Conservation (phyloP, 2,113 vertebrate genomes). For the Cyphomyrus plagiostoma region DNA sequence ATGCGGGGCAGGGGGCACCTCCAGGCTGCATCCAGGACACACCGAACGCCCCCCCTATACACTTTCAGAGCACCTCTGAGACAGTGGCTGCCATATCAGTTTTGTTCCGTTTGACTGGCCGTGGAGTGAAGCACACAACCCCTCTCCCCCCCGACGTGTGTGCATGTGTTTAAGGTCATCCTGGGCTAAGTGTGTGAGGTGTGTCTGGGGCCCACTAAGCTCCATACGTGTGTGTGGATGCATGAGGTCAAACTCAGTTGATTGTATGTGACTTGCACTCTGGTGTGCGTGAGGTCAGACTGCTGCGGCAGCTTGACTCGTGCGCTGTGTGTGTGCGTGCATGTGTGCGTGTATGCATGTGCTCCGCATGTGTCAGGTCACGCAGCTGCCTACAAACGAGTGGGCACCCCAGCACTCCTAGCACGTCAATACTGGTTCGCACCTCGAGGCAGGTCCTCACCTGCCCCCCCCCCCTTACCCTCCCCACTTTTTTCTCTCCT, state of each 20-base stretch:
- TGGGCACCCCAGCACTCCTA: neutral
- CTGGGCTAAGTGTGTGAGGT: neutral
- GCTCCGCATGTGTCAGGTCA: neutral
- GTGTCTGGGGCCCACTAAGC: neutral
- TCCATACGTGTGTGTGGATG: slow-evolving; percentile 14
- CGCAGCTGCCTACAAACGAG: neutral
- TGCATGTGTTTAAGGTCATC: neutral
- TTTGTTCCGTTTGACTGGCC: neutral
- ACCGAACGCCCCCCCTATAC: neutral
- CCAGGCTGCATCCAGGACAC: neutral
- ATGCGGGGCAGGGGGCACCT: neutral
- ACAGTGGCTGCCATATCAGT: neutral
- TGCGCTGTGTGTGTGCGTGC: too few species aligned
- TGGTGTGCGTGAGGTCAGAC: neutral
- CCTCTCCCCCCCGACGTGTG: neutral
- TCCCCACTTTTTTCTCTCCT: neutral
- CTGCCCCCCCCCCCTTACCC: neutral
- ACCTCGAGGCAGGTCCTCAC: slow-evolving; percentile 27
- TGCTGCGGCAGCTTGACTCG: neutral
- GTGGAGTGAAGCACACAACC: neutral
- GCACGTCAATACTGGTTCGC: slow-evolving; percentile 32
- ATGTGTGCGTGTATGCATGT: neutral
- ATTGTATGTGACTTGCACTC: neutral
- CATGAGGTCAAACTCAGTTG: neutral
- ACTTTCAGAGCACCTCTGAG: neutral